Evolutionary conservation across 2,113 vertebrate species (phyloP).

Genomic region (Indicator indicator): DNA sequence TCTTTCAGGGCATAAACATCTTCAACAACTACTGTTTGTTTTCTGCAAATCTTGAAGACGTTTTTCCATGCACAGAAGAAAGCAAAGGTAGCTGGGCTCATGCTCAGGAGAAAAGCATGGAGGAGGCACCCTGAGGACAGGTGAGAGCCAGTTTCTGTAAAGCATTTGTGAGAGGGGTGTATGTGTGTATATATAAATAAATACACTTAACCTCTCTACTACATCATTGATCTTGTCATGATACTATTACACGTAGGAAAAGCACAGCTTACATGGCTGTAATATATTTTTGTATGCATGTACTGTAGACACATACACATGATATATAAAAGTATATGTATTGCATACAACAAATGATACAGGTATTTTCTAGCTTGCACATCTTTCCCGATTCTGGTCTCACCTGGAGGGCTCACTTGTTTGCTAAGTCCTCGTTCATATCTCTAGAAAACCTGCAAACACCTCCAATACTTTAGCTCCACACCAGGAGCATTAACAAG

Average conservation of each 20-base stretch:
- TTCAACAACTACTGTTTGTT: conserved; percentile 41
- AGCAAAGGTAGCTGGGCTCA: background rate
- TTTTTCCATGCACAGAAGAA: conserved; percentile 31
- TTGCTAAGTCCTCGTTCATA: background rate
- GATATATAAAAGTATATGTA: background rate
- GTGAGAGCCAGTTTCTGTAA: background rate
- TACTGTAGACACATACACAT: background rate
- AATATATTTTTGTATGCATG: background rate
- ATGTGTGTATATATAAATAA: background rate
- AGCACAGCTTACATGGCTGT: background rate
- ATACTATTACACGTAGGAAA: background rate
- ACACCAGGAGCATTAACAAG: background rate
- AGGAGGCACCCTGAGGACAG: background rate
- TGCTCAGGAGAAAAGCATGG: background rate
- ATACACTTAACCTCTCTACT: background rate
- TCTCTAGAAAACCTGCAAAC: background rate
- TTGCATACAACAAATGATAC: background rate
- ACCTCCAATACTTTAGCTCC: background rate
- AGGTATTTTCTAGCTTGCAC: background rate
- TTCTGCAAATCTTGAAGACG: conserved; percentile 40
- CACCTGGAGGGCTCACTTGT: background rate
- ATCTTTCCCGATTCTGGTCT: background rate
- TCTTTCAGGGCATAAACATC: conserved; percentile 45
- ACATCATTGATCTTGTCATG: background rate
- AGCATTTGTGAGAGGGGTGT: rapidly evolving